Evolutionary conservation across 1,140 invertebrate genomes (phyloP), one percentile per base, ranked within the genome.

Genomic region (Lepidurus apus): DNA sequence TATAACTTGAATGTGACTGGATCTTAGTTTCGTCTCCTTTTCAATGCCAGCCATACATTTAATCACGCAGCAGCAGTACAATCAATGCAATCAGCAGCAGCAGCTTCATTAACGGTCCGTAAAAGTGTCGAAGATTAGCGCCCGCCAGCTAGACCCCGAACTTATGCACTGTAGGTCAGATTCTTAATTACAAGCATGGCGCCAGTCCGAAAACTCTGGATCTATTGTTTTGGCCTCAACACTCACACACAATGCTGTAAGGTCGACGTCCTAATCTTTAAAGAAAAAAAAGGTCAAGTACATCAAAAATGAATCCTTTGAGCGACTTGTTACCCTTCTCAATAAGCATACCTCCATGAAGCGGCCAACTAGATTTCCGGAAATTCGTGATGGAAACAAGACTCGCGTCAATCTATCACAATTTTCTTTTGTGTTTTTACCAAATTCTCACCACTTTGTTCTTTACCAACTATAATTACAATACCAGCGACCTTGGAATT

Each of bases 201-300:
- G 53, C 53, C 53, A 65, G 53, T 65, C 53, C 53, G 53, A 65
- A 65, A n/a, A 65, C 53, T 65, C 21, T n/a, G 13, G 53, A 65
- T 65, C 53, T 65, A 65, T 65, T 65, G 53, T 65, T 65, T 21
- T 17, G 53, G 53, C 53, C 8, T 21, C 13, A 65, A 65, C 53
- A 65, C 17, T 65, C 53, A 65, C 53, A 34, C 34, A 65, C 53
- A 65, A 65, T 65, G 53, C 53, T 65, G 17, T 65, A 65, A 65
- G 53, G 53, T 65, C 53, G 53, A 65, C 53, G 53, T 65, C 53
- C 53, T 21, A 21, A 21, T 65, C 17, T 65, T 65, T 65, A 13
- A 65, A 65, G 53, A 65, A 65, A 65, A 65, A n/a, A 65, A 65
- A 65, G 53, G 53, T 21, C 53, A 65, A 65, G 53, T 65, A 21